These are phyloP conservation scores for Aptenodytes patagonicus DNA, from an alignment of 2,113 vertebrate genomes.

Conservation along the genomic window DNA sequence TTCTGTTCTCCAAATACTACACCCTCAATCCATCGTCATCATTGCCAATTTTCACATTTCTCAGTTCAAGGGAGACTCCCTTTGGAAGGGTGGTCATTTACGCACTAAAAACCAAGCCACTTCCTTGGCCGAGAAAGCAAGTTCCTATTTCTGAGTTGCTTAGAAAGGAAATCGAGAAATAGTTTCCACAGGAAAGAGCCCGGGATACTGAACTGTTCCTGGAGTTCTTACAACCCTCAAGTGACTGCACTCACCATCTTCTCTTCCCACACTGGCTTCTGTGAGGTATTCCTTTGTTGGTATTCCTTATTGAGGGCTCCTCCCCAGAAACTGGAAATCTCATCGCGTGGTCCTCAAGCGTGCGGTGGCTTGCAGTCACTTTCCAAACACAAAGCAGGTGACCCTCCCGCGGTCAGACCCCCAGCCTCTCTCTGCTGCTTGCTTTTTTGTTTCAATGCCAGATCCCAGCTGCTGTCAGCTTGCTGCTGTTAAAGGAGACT, in stretches of 20 bases:
- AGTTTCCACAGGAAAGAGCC: slow-evolving; percentile 5
- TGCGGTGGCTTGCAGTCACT: neutral
- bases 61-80: neutral
- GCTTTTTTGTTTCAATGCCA: neutral
- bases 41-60: neutral
- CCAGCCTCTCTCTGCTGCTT: neutral
- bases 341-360: fast-evolving
- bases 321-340: neutral
- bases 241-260: neutral
- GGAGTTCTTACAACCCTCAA: neutral
- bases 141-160: neutral
- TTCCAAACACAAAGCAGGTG: neutral
- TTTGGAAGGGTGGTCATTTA: neutral
- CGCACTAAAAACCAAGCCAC: neutral
- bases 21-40: neutral
- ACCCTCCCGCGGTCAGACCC: neutral
- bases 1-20: neutral
- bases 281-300: neutral
- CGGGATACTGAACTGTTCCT: neutral
- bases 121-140: neutral
- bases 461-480: neutral
- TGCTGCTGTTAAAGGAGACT: neutral
- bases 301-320: neutral
- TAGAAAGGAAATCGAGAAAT: neutral
- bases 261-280: neutral